Base-by-base conservation (phyloP, 2,113 vertebrate species). In the Electrona antarctica region DNA sequence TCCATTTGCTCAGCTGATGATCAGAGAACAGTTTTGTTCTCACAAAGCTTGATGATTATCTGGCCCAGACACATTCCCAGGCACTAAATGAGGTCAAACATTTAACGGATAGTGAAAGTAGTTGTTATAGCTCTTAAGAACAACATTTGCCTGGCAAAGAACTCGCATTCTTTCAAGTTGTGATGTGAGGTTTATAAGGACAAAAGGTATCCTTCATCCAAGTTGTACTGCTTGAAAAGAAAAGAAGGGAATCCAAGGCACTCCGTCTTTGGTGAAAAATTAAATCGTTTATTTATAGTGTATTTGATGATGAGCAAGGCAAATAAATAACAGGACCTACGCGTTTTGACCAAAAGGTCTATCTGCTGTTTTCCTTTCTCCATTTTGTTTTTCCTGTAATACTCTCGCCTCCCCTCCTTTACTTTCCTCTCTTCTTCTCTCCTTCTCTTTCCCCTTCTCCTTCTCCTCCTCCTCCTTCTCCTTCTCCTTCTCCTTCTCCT, bases 1-100 rank as follows among this genome's bases (percentile, higher is more conserved):
- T 74, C 7, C 81, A 84, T 87, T 81, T 82, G 46, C 46, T 2
- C 54, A 12, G 64, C 56, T 64, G 21, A 71, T 41, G 33, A 6
- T 76, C 71, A 74, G 76, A 64, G 67, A 74, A 72, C 77, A 64
- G 64, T 82, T 41, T 41, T 87, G 50, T 67, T 84, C 79, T 82
- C 33, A 75, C 83, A 84, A 78, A 73, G 76, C 69, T 21, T 21
- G 75, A 49, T 46, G 59, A 76, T 87, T 85, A 83, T 83, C 76
- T 85, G 78, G 60, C 62, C n/a, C 21, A 46, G 73, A 33, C 79
- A 65, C 71, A 67, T 77, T 67, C 71, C 58, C 72, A 77, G 79
- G 77, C 47, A 80, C 3, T 21, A 74, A 85, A 83, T 75, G 81
- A 88, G 81, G 79, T 83, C 61, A 79, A 41, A 41, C 33, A 41